Percentiles rank a stretch among this genome's conserved stretches.
Evolutionary conservation across 1,140 invertebrate species (phyloP).

Genomic region (Ephestia elutella): DNA sequence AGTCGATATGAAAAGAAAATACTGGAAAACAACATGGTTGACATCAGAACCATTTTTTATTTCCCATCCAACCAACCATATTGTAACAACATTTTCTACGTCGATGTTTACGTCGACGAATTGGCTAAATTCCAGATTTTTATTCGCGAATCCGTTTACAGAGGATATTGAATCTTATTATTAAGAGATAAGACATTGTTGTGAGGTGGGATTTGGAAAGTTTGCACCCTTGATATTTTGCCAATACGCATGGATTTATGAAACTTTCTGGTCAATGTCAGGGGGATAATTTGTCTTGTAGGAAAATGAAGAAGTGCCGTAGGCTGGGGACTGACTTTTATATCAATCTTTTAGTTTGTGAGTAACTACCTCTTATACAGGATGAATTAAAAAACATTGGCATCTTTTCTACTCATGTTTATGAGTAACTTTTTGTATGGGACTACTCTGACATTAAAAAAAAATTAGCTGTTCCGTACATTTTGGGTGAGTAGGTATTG

Average conservation of each 20-base stretch:
- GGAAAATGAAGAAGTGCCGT: neutral
- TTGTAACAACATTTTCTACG: constrained; percentile 1
- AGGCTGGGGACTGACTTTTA: neutral
- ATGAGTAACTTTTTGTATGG: no score
- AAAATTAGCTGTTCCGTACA: no score
- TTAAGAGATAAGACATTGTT: neutral
- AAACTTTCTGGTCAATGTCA: neutral
- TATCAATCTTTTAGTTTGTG: no score
- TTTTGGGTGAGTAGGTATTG: no score
- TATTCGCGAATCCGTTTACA: neutral
- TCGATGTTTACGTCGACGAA: neutral
- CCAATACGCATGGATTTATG: neutral
- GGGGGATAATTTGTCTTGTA: neutral
- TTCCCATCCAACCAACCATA: constrained; percentile 1
- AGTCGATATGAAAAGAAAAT: neutral
- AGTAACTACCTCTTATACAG: no score
- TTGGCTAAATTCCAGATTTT: constrained; percentile 2
- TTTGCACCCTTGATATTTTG: constrained; percentile 1
- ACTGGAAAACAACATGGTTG: neutral
- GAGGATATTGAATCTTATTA: neutral
- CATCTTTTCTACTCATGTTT: no score
- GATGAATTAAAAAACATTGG: no score
- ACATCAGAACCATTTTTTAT: neutral
- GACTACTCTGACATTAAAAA: no score
- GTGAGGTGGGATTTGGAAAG: neutral